These are phyloP conservation scores for Piliocolobus tephrosceles DNA, from an alignment of 2,113 vertebrate species.

Conservation along the genomic window DNA sequence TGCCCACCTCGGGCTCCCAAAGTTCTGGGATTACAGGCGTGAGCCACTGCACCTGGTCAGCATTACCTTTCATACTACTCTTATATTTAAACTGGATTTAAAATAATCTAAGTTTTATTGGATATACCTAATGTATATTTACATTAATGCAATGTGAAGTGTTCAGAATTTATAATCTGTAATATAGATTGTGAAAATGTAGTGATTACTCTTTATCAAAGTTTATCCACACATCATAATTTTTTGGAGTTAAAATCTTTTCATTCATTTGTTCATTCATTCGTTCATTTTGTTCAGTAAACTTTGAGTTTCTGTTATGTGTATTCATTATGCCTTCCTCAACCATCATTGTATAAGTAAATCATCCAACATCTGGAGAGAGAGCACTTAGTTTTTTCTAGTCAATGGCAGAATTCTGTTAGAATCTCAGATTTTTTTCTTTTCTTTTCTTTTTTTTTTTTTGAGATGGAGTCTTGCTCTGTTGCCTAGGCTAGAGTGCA, in stretches of 20 bases:
- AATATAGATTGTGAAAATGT: not conserved
- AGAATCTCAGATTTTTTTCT: not conserved
- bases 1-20: too few relatives aligned
- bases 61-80: not conserved
- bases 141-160: not conserved
- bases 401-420: not conserved
- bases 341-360: not conserved
- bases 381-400: not conserved
- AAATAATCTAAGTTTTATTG: slow-evolving; percentile 52
- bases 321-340: not conserved
- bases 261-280: not conserved
- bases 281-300: not conserved
- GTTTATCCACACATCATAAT: not conserved
- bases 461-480: too few relatives aligned
- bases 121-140: not conserved
- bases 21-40: too few relatives aligned
- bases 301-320: not conserved
- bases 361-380: not conserved
- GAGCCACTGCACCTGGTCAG: not conserved
- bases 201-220: not conserved
- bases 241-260: not conserved
- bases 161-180: not conserved
- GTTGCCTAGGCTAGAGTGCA: too few relatives aligned
- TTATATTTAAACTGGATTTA: slow-evolving; percentile 35
- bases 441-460: too few relatives aligned